phyloP scores from a whole-genome alignment of 2,113 vertebrate species.

The Phyllostomus hastatus region DNA sequence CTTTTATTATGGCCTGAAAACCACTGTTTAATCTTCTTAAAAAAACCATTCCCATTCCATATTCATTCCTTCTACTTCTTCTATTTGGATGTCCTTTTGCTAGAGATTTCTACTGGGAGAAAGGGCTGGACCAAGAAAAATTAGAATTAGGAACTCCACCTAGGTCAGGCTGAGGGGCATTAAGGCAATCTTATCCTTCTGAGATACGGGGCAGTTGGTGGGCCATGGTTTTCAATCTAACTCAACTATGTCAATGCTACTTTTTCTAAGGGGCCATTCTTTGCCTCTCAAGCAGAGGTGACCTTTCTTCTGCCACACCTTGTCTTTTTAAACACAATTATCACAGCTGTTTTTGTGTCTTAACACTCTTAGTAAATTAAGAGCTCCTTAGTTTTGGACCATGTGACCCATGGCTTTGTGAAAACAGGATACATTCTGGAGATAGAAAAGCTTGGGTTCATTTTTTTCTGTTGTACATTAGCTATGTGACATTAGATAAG shows the following conservation, averaged over 20 bases:
- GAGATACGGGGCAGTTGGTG: too few species aligned
- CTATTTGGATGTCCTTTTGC: background rate
- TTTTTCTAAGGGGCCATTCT: background rate
- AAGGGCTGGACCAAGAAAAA: background rate
- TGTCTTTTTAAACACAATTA: background rate
- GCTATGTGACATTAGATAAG: background rate
- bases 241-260: background rate
- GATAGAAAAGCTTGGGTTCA: background rate
- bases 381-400: background rate
- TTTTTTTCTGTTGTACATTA: background rate
- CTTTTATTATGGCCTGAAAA: background rate
- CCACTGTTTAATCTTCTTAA: background rate
- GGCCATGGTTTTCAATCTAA: background rate
- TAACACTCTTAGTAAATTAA: background rate
- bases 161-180: background rate
- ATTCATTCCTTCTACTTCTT: background rate
- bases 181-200: background rate
- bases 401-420: background rate
- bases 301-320: background rate
- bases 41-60: background rate
- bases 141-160: background rate
- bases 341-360: background rate
- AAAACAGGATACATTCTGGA: background rate
- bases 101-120: background rate
- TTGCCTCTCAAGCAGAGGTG: background rate